Evolutionary conservation across 1,140 invertebrate species (phyloP), one percentile per base, ranked within the genome.

Genomic region (Brachionus rotundiformis): DNA sequence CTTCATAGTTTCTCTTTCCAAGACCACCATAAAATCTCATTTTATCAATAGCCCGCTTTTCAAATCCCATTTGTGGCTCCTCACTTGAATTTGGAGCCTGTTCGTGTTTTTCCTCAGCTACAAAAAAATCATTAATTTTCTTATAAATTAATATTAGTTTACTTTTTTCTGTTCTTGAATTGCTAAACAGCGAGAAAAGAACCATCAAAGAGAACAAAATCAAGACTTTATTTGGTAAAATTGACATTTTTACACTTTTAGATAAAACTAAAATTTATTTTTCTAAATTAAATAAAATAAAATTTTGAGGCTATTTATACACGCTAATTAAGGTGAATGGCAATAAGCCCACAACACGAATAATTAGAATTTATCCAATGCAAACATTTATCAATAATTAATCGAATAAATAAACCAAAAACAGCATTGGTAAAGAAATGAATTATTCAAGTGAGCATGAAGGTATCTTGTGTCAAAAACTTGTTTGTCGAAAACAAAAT

Each of bases 1-100:
- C 11, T 3, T 73, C 68, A 44, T 73, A 7, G 5, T 11, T 31
- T 10, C 76, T 44, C 16, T 79, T 79, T 23, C 76, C 76, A 3
- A 79, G 29, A 2, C 76, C 76, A 25, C 76, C 76, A 59, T 79
- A 79, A 31, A 25, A 79, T 16, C 76, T 79, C 76, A 79, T 79
- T 63, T 79, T 79, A 41, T 79, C 76, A n/a, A 79, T 73, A 13
- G 68, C 68, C 10, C 39, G 7, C 25, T 73, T 73, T 11, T 68
- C 63, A 13, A 68, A 16, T 8, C n/a, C 27, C 16, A 36, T 36
- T 19, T 33, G 6, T 68, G 63, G 36, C 25, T 68, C 31, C 29
- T 68, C n/a, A 5, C 47, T 54, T 8, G 19, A 3, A 54, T 19
- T 33, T 68, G 59, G 0, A 25, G 6, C 27, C 10, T 68, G 25